Conservation (phyloP, 2,888 invertebrate species). For the Sminthurinus aureus region DNA sequence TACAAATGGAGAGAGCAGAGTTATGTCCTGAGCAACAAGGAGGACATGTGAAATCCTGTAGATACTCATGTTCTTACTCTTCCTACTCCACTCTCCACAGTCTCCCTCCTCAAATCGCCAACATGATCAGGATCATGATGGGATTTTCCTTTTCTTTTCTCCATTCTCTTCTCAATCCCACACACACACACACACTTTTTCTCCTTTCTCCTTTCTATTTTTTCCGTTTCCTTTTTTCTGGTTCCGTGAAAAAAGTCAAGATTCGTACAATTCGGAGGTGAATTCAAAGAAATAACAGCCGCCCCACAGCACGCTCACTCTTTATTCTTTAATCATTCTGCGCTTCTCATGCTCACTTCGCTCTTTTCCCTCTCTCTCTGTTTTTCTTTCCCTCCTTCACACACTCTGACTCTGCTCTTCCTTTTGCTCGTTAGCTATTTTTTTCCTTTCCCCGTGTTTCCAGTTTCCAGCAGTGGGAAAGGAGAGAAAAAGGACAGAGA, state of each 20-base stretch:
- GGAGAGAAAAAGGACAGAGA: neutral
- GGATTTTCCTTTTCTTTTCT: neutral
- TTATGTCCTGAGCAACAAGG: neutral
- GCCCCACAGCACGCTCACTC: too few species aligned
- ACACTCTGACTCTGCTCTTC: neutral
- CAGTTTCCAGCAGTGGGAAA: neutral
- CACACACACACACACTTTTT: neutral
- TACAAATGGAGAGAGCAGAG: neutral
- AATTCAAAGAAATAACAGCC: too few species aligned
- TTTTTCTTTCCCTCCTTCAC: neutral
- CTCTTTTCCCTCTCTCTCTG: neutral
- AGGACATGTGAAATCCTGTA: too few species aligned
- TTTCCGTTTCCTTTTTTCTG: neutral
- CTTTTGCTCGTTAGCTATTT: neutral
- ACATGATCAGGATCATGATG: too few species aligned
- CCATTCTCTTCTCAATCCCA: neutral
- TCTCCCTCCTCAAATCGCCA: too few species aligned
- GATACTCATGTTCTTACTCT: too few species aligned
- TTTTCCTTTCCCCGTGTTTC: neutral
- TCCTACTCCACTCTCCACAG: too few species aligned
- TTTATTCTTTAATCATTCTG: too few species aligned
- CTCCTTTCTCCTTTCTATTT: neutral
- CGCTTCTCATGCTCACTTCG: too few species aligned
- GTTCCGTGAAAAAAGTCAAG: too few species aligned
- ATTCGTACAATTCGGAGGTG: too few species aligned